These are phyloP conservation scores for Sepiola atlantica DNA, from an alignment of 2,888 invertebrate genomes.

Conservation along the genomic window DNA sequence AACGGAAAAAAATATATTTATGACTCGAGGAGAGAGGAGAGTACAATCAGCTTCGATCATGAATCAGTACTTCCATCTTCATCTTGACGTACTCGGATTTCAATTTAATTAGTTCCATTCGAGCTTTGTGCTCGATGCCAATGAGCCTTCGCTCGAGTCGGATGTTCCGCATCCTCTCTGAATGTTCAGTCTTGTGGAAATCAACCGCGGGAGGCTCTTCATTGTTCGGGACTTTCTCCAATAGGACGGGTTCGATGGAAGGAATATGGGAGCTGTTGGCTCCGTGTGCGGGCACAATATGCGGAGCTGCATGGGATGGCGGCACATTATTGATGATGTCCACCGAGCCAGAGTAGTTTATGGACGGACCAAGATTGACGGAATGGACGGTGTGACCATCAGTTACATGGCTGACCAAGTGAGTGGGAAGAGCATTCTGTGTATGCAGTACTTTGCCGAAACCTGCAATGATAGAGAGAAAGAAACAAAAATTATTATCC, in stretches of 20 bases:
- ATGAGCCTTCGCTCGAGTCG: slow-evolving; percentile 32
- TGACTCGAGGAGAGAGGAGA: not conserved
- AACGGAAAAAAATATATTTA: not conserved
- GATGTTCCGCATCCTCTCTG: slow-evolving; percentile 18
- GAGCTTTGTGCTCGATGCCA: slow-evolving; percentile 32
- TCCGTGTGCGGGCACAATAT: not conserved
- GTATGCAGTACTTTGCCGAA: slow-evolving; percentile 32
- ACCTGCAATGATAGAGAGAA: not conserved
- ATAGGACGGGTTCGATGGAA: slow-evolving; percentile 34
- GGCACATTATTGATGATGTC: not conserved
- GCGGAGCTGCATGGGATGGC: not conserved
- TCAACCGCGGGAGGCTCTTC: not conserved
- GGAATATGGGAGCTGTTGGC: not conserved
- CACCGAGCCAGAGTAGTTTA: slow-evolving; percentile 20
- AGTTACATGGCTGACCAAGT: slow-evolving; percentile 23
- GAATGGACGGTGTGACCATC: slow-evolving; percentile 32
- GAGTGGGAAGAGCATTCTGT: not conserved
- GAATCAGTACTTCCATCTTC: slow-evolving; percentile 8
- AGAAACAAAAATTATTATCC: not conserved
- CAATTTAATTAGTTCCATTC: slow-evolving; percentile 35
- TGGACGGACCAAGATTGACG: slow-evolving; percentile 37
- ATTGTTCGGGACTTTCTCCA: slow-evolving; percentile 32
- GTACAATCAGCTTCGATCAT: slow-evolving; percentile 33
- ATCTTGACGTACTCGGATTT: slow-evolving; percentile 33
- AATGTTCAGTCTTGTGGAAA: slow-evolving; percentile 37